Conservation (phyloP, 2,797 vertebrate species). For the Buceros bicornis region DNA sequence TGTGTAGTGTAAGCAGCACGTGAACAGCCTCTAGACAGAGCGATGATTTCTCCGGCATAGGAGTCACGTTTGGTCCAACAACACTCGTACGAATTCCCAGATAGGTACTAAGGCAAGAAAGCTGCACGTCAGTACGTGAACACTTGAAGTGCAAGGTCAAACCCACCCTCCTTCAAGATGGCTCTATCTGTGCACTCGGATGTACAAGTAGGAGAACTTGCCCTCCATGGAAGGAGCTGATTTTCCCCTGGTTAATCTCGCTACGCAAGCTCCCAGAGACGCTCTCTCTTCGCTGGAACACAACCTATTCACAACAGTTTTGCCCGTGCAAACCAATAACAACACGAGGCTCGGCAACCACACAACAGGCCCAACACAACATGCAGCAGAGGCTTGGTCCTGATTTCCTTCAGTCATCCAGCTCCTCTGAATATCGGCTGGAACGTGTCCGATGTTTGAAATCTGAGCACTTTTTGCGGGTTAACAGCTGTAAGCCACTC, state of each 20-base stretch:
- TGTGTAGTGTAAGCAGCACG: accelerated
- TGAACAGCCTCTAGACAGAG: not conserved
- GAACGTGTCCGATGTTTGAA: not conserved
- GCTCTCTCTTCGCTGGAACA: not conserved
- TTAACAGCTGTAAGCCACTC: not conserved
- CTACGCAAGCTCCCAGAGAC: accelerated
- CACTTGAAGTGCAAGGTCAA: not conserved
- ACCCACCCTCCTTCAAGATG: not conserved
- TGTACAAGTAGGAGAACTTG: accelerated
- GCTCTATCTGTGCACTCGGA: not conserved
- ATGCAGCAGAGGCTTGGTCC: not conserved
- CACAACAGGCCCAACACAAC: not conserved
- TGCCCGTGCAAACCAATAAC: not conserved
- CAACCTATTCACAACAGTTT: not conserved
- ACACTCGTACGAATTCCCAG: not conserved
- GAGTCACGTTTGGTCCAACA: not conserved
- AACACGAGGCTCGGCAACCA: not conserved
- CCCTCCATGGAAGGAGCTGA: not conserved
- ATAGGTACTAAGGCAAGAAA: not conserved
- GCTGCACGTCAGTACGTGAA: accelerated
- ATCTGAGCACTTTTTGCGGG: not conserved
- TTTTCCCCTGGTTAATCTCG: not conserved
- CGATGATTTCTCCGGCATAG: not conserved
- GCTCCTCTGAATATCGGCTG: accelerated
- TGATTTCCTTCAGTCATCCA: not conserved